phyloP scores from a whole-genome alignment of 1,140 invertebrate species.

The Anadara kagoshimensis region DNA sequence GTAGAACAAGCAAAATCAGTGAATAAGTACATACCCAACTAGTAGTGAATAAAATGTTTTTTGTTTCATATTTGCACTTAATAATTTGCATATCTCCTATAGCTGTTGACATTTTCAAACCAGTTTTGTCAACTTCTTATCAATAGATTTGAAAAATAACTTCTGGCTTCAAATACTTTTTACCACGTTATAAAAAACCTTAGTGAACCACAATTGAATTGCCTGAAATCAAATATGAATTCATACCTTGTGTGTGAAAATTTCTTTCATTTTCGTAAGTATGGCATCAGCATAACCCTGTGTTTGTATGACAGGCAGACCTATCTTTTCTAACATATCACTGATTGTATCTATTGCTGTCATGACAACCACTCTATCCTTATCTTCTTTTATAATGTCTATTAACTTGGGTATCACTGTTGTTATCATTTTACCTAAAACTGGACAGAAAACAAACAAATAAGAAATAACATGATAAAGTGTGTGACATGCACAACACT shows the following conservation, averaged over 20 bases:
- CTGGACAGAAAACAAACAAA: slow-evolving; percentile 41
- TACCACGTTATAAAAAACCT: background rate
- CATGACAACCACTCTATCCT: slow-evolving; percentile 82
- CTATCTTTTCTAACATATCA: slow-evolving; percentile 77
- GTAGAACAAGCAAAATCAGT: too few relatives aligned
- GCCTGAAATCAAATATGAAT: background rate
- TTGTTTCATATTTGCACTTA: too few relatives aligned
- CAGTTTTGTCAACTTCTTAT: too few relatives aligned
- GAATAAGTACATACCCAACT: too few relatives aligned
- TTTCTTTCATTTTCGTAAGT: slow-evolving; percentile 80
- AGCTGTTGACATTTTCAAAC: too few relatives aligned
- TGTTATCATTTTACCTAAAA: slow-evolving; percentile 72
- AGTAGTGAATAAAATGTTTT: too few relatives aligned
- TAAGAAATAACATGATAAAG: too few relatives aligned
- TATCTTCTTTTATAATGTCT: slow-evolving; percentile 81
- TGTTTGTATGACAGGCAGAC: slow-evolving; percentile 63
- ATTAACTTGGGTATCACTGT: slow-evolving; percentile 82
- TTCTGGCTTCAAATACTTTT: too few relatives aligned
- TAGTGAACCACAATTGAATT: background rate
- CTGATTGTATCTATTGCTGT: slow-evolving; percentile 80
- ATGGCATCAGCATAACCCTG: slow-evolving; percentile 82
- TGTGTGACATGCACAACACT: too few relatives aligned
- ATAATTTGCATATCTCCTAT: too few relatives aligned
- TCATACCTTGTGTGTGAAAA: slow-evolving; percentile 77
- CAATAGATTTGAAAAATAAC: too few relatives aligned